Percentiles rank a stretch among this genome's conserved stretches.
Evolutionary conservation across 1,140 invertebrate genomes (phyloP).

Genomic region (Hylaeus anthracinus): DNA sequence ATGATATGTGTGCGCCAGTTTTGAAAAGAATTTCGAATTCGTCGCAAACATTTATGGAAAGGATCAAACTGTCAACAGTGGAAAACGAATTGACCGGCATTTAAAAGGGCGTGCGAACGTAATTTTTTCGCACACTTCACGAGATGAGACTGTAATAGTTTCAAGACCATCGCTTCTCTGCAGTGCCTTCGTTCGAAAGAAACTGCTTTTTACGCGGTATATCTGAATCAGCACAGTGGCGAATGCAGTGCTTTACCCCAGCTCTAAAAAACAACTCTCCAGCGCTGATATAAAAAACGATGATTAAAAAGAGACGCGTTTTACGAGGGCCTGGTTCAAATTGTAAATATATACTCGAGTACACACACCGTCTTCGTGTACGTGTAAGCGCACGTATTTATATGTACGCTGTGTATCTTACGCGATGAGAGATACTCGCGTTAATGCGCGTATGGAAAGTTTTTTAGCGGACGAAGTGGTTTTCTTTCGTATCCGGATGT

Average conservation of each 20-base stretch:
- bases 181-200: background rate
- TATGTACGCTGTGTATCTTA: background rate
- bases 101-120: too few species aligned
- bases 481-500: conserved; percentile 24
- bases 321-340: conserved; percentile 10
- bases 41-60: too few species aligned
- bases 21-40: too few species aligned
- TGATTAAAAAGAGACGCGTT: conserved; percentile 8
- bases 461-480: conserved; percentile 13
- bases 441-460: conserved; percentile 34
- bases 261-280: background rate
- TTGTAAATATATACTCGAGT: conserved; percentile 15
- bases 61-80: too few species aligned
- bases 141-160: background rate
- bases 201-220: background rate
- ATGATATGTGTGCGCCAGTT: too few species aligned
- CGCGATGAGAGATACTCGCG: conserved; percentile 26
- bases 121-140: background rate
- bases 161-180: background rate
- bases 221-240: background rate
- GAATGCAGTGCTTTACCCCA: background rate
- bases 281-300: background rate
- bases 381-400: too few species aligned
- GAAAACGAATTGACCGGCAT: too few species aligned
- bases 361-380: background rate